These are phyloP conservation scores for Emydoidea blandingii DNA, from an alignment of 2,797 vertebrate species.

Conservation along the genomic window DNA sequence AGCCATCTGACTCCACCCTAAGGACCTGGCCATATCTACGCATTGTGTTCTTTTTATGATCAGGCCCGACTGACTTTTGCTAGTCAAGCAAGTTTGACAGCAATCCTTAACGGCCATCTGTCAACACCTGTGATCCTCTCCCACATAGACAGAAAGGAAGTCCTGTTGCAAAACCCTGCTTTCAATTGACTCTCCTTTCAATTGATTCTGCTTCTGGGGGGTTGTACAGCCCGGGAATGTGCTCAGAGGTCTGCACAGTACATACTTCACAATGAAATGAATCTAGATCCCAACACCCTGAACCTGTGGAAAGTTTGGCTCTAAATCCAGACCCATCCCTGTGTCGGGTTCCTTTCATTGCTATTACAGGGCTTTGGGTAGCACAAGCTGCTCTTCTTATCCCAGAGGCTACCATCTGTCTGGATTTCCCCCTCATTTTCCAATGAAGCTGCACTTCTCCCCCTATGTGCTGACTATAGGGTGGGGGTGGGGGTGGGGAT, in stretches of 20 bases:
- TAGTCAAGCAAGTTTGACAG: background rate
- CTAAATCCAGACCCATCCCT: background rate
- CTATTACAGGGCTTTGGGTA: background rate
- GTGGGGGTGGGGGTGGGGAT: no score
- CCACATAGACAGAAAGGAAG: background rate
- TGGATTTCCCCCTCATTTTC: background rate
- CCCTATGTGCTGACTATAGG: accelerated
- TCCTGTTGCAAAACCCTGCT: background rate
- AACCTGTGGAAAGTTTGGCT: background rate
- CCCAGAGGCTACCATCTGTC: background rate
- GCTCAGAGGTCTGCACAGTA: background rate
- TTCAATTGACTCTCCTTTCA: background rate
- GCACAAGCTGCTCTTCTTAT: background rate
- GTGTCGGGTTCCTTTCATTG: background rate
- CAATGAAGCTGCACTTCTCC: background rate
- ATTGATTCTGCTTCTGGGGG: background rate
- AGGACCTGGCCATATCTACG: background rate
- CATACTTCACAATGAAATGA: background rate
- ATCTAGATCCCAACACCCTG: background rate
- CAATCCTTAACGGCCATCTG: background rate
- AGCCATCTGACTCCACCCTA: background rate
- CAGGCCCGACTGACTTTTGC: background rate
- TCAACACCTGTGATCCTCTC: background rate
- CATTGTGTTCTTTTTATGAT: background rate
- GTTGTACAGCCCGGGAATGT: background rate